Base-by-base conservation (phyloP, 2,113 vertebrate species). In the Pelecanus crispus region DNA sequence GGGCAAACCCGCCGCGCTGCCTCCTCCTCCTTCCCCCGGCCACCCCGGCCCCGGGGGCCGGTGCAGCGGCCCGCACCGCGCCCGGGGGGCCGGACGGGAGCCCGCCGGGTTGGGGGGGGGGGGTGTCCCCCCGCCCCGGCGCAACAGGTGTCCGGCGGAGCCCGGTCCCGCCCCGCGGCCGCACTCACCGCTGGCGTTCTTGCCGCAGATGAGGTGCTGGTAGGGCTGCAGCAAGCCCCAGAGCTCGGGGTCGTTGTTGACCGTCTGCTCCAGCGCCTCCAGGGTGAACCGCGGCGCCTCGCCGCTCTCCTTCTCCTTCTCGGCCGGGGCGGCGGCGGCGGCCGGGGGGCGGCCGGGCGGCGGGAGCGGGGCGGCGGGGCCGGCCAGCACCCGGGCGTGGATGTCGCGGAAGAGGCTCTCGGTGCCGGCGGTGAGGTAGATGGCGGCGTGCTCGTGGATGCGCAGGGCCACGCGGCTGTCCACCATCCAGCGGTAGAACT, bases 401-500 rank as follows among this genome's bases (percentile, higher is more conserved):
- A 99, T 98, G 96, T 99, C 99, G 34, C 99, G 98, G 98, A 99
- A 99, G 38, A 99, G 98, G 98, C 98, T 99, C 97, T 99, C 99
- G 98, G 98, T 98, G 98, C 98, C 99, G 88, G 99, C 99, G 2
- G 98, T 98, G 98, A 99, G 98, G 98, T 99, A 99, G 98, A 99
- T 99, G 81, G 99, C 99, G 15, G 99, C 99, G 96, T 99, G 99
- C 95, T 99, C 99, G 97, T 99, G 99, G 98, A 99, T 98, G 97
- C 99, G 98, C 88, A 98, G 98, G 86, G 99, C 99, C 65, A 99
- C 98, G 94, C 99, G 98, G 97, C 99, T 98, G 96, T 99, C 99
- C 94, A 99, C 99, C 99, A 99, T 99, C 99, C 99, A 99, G 97
- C 98, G 98, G 98, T 99, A 99, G 98, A 99, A 99, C 97, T 98